Conservation (phyloP, 2,797 vertebrate species). For the Lacerta agilis region DNA sequence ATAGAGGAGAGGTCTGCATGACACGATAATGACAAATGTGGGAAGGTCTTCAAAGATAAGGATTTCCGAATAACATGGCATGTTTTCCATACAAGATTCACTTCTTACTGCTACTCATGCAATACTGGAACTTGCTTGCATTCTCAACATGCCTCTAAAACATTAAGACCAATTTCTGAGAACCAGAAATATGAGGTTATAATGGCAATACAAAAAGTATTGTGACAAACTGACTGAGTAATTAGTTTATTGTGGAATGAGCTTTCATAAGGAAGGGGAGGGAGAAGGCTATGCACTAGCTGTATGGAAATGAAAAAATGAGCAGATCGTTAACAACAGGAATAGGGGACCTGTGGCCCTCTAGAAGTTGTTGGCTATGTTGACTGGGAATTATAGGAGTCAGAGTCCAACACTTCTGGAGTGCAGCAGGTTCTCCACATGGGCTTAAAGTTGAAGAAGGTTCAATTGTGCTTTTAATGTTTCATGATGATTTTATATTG, state of each 20-base stretch:
- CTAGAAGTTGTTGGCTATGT: no score
- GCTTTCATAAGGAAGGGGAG: not conserved
- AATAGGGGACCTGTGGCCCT: no score
- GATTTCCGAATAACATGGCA: not conserved
- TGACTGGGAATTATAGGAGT: no score
- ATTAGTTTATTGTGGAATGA: not conserved
- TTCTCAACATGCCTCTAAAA: not conserved
- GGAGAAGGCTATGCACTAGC: not conserved
- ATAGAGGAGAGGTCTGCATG: not conserved
- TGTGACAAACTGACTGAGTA: not conserved
- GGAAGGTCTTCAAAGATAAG: not conserved
- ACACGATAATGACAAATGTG: not conserved
- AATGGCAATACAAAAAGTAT: not conserved
- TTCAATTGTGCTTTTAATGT: not conserved
- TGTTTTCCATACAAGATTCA: not conserved
- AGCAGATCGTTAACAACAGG: no score
- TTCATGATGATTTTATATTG: no score
- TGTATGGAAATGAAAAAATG: not conserved
- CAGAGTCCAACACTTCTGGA: no score
- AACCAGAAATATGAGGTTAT: not conserved
- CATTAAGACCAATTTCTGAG: not conserved
- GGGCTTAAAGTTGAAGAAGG: not conserved
- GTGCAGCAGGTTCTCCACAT: no score
- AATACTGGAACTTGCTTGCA: not conserved
- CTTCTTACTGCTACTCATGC: no score